Percentiles rank a stretch among this genome's conserved stretches.
phyloP scores from a whole-genome alignment of 2,888 invertebrate genomes.

The Platynereis dumerilii region DNA sequence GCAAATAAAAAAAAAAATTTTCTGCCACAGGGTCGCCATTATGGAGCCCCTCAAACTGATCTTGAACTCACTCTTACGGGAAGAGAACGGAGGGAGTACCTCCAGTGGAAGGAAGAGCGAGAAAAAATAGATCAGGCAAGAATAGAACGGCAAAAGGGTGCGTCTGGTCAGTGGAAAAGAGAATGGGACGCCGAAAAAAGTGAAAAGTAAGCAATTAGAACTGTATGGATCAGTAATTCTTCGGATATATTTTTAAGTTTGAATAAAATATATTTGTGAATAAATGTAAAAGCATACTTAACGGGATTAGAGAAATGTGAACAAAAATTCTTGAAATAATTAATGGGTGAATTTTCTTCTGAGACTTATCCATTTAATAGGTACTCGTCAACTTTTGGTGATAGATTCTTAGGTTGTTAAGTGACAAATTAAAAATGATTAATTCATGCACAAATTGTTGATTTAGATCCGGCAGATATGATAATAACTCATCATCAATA shows the following conservation, averaged over 20 bases:
- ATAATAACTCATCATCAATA: too few species aligned
- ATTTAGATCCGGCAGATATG: too few species aligned
- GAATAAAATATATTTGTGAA: constrained; percentile 7
- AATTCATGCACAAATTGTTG: too few species aligned
- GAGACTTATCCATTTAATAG: too few species aligned
- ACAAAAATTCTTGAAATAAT: too few species aligned
- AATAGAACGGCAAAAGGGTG: constrained; percentile 52
- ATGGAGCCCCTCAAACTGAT: constrained; percentile 45
- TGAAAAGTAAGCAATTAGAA: constrained; percentile 39
- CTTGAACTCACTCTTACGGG: constrained; percentile 59
- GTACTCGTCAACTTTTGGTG: too few species aligned
- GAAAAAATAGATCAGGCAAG: constrained; percentile 54
- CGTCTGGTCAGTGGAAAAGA: constrained; percentile 56
- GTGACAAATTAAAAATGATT: too few species aligned
- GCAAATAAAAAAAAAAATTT: too few species aligned
- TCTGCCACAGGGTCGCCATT: constrained; percentile 21
- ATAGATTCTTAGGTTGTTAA: too few species aligned
- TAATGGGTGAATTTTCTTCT: too few species aligned
- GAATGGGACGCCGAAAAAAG: constrained; percentile 60
- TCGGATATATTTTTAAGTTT: neutral
- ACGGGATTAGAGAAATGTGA: too few species aligned
- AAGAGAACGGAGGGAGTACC: constrained; percentile 51
- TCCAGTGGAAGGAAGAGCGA: constrained; percentile 57
- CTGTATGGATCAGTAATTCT: too few species aligned
- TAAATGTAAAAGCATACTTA: neutral